Base-by-base conservation (phyloP, 2,888 invertebrate species). In the Diaprepes abbreviatus region DNA sequence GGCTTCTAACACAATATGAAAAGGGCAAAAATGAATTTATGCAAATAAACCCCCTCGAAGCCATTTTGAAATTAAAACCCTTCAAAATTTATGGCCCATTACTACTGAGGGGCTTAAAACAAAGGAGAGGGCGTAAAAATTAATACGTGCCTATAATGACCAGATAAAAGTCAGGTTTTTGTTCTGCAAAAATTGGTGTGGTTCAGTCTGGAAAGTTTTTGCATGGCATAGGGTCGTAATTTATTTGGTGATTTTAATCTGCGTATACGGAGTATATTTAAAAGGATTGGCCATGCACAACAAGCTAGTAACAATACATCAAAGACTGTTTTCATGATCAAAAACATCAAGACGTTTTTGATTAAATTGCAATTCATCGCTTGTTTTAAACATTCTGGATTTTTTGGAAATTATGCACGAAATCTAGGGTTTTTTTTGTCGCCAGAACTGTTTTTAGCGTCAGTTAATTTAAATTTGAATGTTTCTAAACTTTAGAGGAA, bases 51-150 rank as follows among this genome's bases (percentile, higher is more conserved):
- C 75, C 74, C 58, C 64, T 73, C 77, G 69, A 73, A 74, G 77
- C 79, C 77, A 79, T 79, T 79, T 78, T 78, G 78, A 80, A 80
- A 80, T 80, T 79, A 80, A 80, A 80, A 79, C 76, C 77, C 75
- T 74, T 74, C 71, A 66, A 76, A 79, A 80, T 79, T 79, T 80
- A 80, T 77, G 76, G 72, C 66, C 70, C 66, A 70, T 73, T 67
- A 66, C 58, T 67, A 67, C 65, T 38, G 21, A 55, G 43, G 63
- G 55, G 55, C 40, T 62, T 63, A 36, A 57, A 68, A 60, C 66
- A 71, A 69, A 72, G 48, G 58, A 60, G 58, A 60, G 64, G 60
- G 60, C 40, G 70, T 70, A 66, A 66, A 70, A 70, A 66, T 60
- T 70, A 70, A 70, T 66, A 70, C 57, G 70, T 62, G 62, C 66